Conservation (phyloP, 1,140 invertebrate genomes). For the Solen grandis region DNA sequence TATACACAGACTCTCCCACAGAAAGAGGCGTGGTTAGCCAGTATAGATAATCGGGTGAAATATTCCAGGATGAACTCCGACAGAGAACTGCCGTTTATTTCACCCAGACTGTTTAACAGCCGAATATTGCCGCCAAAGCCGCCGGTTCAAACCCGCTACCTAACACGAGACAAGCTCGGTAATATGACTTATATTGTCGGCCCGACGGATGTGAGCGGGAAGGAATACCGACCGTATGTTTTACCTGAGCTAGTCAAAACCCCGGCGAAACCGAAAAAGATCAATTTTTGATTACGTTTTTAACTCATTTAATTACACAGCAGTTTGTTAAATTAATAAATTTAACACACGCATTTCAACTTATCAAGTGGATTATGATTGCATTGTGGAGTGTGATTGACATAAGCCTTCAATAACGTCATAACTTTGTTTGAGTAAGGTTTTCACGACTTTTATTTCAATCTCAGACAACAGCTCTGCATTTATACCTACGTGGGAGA, state of each 20-base stretch:
- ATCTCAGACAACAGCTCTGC: too few species aligned
- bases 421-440: too few species aligned
- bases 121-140: conserved; percentile 29
- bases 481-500: too few species aligned
- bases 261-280: background rate
- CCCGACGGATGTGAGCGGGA: conserved; percentile 41
- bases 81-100: conserved; percentile 25
- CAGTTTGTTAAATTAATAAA: too few species aligned
- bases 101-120: conserved; percentile 34
- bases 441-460: too few species aligned
- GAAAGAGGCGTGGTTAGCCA: conserved; percentile 50
- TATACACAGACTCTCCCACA: conserved; percentile 38
- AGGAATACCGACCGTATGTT: conserved; percentile 22
- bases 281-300: conserved; percentile 41
- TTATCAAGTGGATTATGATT: too few species aligned
- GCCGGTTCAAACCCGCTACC: conserved; percentile 15
- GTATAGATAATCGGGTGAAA: conserved; percentile 40
- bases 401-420: too few species aligned
- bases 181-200: conserved; percentile 47
- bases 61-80: conserved; percentile 43
- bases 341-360: too few species aligned
- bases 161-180: conserved; percentile 38
- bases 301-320: too few species aligned
- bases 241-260: conserved; percentile 47
- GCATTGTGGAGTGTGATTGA: too few species aligned